phyloP scores from a whole-genome alignment of 2,888 invertebrate species.

The Acleris laterana region DNA sequence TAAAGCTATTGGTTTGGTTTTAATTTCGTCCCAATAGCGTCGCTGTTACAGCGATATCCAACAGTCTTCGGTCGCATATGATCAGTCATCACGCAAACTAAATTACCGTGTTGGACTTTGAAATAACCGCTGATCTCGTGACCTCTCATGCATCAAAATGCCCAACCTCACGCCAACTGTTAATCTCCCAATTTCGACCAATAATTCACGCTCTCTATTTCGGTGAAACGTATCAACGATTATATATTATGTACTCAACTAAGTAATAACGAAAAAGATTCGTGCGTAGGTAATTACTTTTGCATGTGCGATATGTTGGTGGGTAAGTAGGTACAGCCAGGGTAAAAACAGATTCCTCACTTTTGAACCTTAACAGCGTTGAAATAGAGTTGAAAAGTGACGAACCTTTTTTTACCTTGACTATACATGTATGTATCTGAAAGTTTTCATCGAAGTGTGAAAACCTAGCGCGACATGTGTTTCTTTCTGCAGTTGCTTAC shows the following conservation, averaged over 20 bases:
- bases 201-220: constrained; percentile 37
- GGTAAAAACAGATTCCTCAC: no score
- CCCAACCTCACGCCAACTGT: constrained; percentile 33
- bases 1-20: constrained; percentile 4
- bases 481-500: no score
- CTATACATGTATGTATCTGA: no score
- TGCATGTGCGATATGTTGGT: constrained; percentile 8
- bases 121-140: constrained; percentile 34
- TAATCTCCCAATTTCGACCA: constrained; percentile 33
- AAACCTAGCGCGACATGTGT: no score
- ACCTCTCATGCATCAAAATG: constrained; percentile 29
- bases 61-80: neutral
- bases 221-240: constrained; percentile 21
- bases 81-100: constrained; percentile 22
- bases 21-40: constrained; percentile 3
- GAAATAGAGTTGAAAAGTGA: no score
- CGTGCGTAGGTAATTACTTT: constrained; percentile 27
- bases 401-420: no score
- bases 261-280: constrained; percentile 3
- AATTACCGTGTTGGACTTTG: constrained; percentile 20
- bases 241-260: neutral
- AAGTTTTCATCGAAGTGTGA: no score
- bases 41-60: no score
- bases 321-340: no score
- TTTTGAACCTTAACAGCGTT: no score